Percentiles rank a stretch among this genome's conserved stretches.
These are phyloP conservation scores for Zosterops borbonicus DNA, from an alignment of 2,113 vertebrate genomes.

Conservation along the genomic window DNA sequence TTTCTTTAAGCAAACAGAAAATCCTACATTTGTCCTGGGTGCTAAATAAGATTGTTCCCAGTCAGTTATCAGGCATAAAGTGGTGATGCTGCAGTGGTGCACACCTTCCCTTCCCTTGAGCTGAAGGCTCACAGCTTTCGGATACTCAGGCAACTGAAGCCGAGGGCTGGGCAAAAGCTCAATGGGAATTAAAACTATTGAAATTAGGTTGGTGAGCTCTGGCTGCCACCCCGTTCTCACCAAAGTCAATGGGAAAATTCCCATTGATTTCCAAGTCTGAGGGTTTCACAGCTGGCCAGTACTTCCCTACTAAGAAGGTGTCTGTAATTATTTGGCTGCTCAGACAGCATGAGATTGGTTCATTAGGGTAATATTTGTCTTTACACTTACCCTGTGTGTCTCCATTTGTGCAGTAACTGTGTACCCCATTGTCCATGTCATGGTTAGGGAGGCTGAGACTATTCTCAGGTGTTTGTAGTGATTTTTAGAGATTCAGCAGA, in stretches of 20 bases:
- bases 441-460: neutral
- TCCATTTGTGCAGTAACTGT: neutral
- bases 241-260: neutral
- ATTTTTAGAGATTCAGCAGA: neutral
- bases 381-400: neutral
- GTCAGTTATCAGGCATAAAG: neutral
- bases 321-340: neutral
- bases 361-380: neutral
- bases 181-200: neutral
- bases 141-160: neutral
- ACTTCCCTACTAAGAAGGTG: neutral
- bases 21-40: neutral
- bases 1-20: neutral
- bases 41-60: neutral
- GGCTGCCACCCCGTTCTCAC: neutral
- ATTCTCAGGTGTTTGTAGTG: neutral
- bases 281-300: neutral
- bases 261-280: neutral
- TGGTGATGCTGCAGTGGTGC: neutral
- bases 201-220: neutral
- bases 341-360: neutral
- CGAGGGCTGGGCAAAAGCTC: neutral
- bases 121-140: neutral
- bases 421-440: fast-evolving
- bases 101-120: neutral